These are phyloP conservation scores for Eristalis intricaria DNA, from an alignment of 2,888 invertebrate genomes.

Conservation along the genomic window DNA sequence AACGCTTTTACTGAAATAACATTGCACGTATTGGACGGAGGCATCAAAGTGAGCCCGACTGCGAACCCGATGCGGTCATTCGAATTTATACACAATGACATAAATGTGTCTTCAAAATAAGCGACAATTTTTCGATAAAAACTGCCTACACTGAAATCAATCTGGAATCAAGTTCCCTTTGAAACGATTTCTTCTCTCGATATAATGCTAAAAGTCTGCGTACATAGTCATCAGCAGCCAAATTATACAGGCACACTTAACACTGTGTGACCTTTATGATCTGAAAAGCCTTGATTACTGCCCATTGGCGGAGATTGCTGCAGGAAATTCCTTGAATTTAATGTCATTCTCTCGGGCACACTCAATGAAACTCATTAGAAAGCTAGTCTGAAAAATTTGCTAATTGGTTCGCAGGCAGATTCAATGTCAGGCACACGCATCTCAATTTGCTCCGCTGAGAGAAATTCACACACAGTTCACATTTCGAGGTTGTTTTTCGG, in stretches of 20 bases:
- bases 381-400: neutral
- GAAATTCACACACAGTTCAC: neutral
- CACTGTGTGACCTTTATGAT: no score
- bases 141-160: no score
- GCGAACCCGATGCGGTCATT: no score
- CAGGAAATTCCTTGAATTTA: neutral
- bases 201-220: no score
- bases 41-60: no score
- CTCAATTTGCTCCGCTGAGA: neutral
- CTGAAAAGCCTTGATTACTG: neutral
- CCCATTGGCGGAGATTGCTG: neutral
- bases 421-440: neutral
- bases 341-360: neutral
- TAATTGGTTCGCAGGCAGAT: neutral
- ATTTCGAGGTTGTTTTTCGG: neutral
- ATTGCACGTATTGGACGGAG: no score
- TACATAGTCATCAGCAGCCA: neutral
- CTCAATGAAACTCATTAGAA: neutral
- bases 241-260: neutral
- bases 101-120: no score
- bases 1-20: no score
- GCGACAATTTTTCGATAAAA: no score
- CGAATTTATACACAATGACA: no score
- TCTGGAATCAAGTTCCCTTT: no score
- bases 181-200: no score